Conservation (phyloP, 1,140 invertebrate species). For the Pseudobourletiella spinata region DNA sequence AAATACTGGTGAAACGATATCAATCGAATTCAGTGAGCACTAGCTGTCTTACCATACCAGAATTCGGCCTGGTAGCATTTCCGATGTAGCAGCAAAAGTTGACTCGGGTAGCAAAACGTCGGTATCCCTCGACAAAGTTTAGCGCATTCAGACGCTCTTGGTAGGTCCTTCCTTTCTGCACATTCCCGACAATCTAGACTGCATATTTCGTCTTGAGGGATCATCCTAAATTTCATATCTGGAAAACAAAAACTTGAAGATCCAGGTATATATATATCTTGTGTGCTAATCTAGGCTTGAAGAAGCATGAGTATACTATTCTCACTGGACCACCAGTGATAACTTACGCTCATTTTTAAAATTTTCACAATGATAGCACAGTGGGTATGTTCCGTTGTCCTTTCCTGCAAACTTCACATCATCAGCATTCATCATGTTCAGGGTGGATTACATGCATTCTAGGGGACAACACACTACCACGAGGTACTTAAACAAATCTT, state of each 20-base stretch:
- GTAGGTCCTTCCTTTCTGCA: conserved; percentile 5
- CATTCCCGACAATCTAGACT: conserved; percentile 3
- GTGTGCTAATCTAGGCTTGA: too few species aligned
- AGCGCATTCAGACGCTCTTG: conserved; percentile 9
- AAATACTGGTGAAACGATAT: not conserved
- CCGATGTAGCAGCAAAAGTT: not conserved
- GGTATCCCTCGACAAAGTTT: conserved; percentile 10
- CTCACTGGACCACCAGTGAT: too few species aligned
- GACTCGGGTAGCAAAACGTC: conserved; percentile 18
- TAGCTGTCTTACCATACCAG: not conserved
- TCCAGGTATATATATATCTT: too few species aligned
- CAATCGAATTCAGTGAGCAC: too few species aligned
- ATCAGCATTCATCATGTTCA: not conserved
- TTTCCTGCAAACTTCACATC: not conserved
- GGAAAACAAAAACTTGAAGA: too few species aligned
- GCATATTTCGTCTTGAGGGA: conserved; percentile 8
- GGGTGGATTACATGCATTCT: not conserved
- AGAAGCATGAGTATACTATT: too few species aligned
- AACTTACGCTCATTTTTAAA: not conserved
- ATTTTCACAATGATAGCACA: not conserved
- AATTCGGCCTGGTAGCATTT: not conserved
- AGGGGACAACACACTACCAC: too few species aligned
- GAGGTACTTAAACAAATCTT: too few species aligned
- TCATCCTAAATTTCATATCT: not conserved
- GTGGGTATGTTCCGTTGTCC: not conserved